Conservation (phyloP, 2,888 invertebrate genomes). For the Eupithecia vulgata region DNA sequence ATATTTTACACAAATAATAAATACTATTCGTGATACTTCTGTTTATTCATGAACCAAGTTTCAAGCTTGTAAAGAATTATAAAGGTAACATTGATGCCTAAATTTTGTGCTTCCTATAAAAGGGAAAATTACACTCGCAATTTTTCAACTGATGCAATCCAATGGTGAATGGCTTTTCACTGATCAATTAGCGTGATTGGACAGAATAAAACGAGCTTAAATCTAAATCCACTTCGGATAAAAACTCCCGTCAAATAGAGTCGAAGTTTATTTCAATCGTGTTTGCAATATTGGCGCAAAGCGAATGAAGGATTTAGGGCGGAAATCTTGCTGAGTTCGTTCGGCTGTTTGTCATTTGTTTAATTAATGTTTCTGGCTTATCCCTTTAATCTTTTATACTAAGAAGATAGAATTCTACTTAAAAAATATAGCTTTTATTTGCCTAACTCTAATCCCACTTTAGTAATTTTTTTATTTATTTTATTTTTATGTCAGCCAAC, state of each 20-base stretch:
- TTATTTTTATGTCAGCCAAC: background rate
- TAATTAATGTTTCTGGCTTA: background rate
- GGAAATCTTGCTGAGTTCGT: constrained; percentile 1
- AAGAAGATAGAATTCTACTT: background rate
- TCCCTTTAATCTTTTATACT: background rate
- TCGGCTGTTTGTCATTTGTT: background rate
- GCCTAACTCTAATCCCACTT: background rate
- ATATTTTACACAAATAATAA: background rate
- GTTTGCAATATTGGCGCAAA: constrained; percentile 26
- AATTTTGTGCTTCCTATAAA: background rate
- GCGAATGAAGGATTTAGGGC: constrained; percentile 5
- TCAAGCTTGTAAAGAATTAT: background rate
- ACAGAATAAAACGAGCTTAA: constrained; percentile 41
- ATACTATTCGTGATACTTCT: background rate
- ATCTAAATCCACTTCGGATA: constrained; percentile 39
- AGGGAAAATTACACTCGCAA: background rate
- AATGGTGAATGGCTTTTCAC: constrained; percentile 38
- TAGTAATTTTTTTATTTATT: background rate
- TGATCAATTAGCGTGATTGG: constrained; percentile 45
- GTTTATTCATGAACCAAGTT: background rate
- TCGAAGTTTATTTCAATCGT: constrained; percentile 30
- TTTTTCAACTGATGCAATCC: constrained; percentile 33
- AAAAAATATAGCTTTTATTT: background rate
- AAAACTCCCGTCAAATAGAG: constrained; percentile 23
- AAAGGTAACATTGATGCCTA: background rate